These are phyloP conservation scores for Zaprionus taronus DNA, from an alignment of 1,140 invertebrate genomes.

Conservation along the genomic window DNA sequence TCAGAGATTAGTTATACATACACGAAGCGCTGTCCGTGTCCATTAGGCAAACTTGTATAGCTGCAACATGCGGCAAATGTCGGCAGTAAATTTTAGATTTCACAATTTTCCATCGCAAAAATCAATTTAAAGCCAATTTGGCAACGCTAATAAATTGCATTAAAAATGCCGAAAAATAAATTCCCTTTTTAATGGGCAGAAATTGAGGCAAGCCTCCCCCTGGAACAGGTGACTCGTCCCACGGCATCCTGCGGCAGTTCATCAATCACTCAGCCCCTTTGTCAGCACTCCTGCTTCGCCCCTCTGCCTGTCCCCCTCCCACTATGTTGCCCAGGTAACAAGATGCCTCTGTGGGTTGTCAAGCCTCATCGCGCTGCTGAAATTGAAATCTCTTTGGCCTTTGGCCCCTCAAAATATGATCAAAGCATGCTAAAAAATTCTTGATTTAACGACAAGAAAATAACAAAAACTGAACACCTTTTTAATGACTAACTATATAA, in stretches of 20 bases:
- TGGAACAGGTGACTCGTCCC: neutral
- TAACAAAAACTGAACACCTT: neutral
- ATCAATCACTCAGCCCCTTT: conserved; percentile 12
- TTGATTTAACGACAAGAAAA: too few relatives aligned
- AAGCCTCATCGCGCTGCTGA: conserved; percentile 9
- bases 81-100: conserved; percentile 54
- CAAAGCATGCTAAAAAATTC: conserved; percentile 12
- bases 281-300: too few relatives aligned
- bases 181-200: conserved; percentile 50
- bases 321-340: neutral
- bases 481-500: conserved; percentile 27
- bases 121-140: conserved; percentile 78
- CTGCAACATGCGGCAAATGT: conserved; percentile 15
- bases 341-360: neutral
- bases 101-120: conserved; percentile 33
- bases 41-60: too few relatives aligned
- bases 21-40: neutral
- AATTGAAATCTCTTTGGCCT: conserved; percentile 36
- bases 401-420: neutral
- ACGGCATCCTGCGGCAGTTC: conserved; percentile 8
- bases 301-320: neutral
- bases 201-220: conserved; percentile 24
- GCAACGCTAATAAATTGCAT: conserved; percentile 76
- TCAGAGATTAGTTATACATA: conserved; percentile 35
- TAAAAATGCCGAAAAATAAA: conserved; percentile 70